A percentile compares a stretch with the other conserved stretches of the same genome.
Conservation (phyloP, 1,140 invertebrate species). For the Brachionus manjavacas region DNA sequence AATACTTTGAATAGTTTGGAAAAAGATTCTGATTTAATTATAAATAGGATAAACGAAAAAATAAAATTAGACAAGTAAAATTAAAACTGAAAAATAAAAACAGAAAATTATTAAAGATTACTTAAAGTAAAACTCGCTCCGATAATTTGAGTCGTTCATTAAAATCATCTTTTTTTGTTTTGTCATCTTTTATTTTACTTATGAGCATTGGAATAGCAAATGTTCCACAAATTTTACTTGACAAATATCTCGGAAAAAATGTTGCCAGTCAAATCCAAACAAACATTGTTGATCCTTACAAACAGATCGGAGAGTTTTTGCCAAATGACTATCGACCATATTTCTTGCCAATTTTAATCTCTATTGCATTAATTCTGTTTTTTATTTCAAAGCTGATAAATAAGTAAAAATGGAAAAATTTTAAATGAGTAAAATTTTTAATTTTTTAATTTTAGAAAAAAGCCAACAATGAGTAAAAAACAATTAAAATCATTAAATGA, state of each 20-base stretch:
- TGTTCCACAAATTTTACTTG: background rate
- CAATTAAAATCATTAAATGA: constrained; percentile 58
- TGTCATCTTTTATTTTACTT: constrained; percentile 12
- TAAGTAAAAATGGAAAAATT: background rate
- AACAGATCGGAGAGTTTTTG: constrained; percentile 23
- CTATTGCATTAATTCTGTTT: background rate
- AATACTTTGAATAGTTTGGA: constrained; percentile 63
- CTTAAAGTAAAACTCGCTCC: background rate
- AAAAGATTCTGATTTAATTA: constrained; percentile 61
- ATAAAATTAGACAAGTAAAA: constrained; percentile 53
- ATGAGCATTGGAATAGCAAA: background rate
- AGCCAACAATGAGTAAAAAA: constrained; percentile 57
- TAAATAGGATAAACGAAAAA: constrained; percentile 55
- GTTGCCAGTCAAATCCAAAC: background rate
- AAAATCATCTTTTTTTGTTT: constrained; percentile 42
- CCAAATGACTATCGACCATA: constrained; percentile 43
- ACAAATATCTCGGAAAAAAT: constrained; percentile 8
- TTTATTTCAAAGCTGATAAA: constrained; percentile 22
- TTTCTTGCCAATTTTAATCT: background rate
- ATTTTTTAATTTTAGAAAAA: constrained; percentile 48
- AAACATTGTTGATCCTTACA: constrained; percentile 15
- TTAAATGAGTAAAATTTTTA: background rate
- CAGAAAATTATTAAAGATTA: background rate
- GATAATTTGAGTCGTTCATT: background rate
- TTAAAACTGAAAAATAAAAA: background rate